phyloP scores from a whole-genome alignment of 23 tunicate genomes.

The Halocynthia roretzi region DNA sequence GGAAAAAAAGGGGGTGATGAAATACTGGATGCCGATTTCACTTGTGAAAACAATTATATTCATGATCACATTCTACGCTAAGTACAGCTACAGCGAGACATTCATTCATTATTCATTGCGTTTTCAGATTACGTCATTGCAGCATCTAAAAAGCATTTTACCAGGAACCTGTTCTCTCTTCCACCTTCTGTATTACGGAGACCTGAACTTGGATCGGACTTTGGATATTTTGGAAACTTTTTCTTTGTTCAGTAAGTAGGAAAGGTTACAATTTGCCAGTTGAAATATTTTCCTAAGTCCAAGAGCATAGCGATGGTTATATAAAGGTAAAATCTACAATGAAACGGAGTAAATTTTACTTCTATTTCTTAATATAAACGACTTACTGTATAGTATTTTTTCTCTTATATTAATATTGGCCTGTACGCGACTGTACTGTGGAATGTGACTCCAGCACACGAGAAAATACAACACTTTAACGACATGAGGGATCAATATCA shows the following conservation, averaged over 20 bases:
- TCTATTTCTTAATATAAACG: neutral
- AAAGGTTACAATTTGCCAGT: too few relatives aligned
- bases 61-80: too few relatives aligned
- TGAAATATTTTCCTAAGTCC: too few relatives aligned
- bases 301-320: too few relatives aligned
- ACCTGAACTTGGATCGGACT: constrained; percentile 36
- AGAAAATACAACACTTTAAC: too few relatives aligned
- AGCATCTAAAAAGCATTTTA: constrained; percentile 29
- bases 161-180: constrained; percentile 61
- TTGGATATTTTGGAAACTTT: constrained; percentile 45
- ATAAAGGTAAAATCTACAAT: neutral
- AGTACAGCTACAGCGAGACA: neutral
- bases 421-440: too few relatives aligned
- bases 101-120: neutral
- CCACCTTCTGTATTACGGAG: constrained; percentile 55
- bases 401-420: too few relatives aligned
- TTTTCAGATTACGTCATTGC: constrained; percentile 34
- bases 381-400: neutral
- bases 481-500: too few relatives aligned
- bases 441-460: too few relatives aligned
- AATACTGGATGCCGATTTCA: too few relatives aligned
- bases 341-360: neutral
- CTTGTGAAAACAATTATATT: too few relatives aligned
- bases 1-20: neutral
- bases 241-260: constrained; percentile 49